Base-by-base conservation (phyloP, 1,140 invertebrate species). In the Eueides isabella region DNA sequence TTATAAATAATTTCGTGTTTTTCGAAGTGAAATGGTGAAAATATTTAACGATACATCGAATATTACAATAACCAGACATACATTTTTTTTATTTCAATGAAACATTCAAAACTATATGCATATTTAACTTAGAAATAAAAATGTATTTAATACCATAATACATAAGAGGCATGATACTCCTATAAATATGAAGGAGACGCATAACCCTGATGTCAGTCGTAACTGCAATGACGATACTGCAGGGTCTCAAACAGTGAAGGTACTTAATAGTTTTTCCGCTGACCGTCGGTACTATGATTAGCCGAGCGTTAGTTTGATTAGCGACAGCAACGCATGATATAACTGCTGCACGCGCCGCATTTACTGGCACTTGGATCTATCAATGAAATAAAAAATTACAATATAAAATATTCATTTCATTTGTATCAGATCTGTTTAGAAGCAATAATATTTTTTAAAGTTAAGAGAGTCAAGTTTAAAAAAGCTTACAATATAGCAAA, bases 231-330 rank as follows among this genome's bases (percentile, higher is more conserved):
- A 89, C 48, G 12, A 86, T 41, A 29, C 80, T 80, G 5, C 78
- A 74, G 0, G 83, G 84, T 30, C 78, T 77, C 74, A 88, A 70
- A 71, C 78, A 74, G n/a, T 83, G 66, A 23, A 90, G 70, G 1
- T 72, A 68, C 55, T 79, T 81, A 2, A 84, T 75, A 0, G 88
- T 90, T 28, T 74, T 80, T 0, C 88, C 88, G 29, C 80, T 83
- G 9, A 89, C 87, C 2, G 87, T 88, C 0, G 88, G 87, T 19
- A 88, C 63, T 16, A 89, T 71, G 14, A 90, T 82, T 0, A 86
- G 63, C 2, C 78, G 70, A 16, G 86, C 79, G 1, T 88, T 80
- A 1, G 78, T 76, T 14, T 82, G 74, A 65, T 86, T 85, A 5
- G 87, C 85, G 7, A 78, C n/a, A 6, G 72, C 33, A 5, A 76